Evolutionary conservation across 2,113 vertebrate species (phyloP), one percentile per base, ranked within the genome.

Genomic region (Vombatus ursinus): DNA sequence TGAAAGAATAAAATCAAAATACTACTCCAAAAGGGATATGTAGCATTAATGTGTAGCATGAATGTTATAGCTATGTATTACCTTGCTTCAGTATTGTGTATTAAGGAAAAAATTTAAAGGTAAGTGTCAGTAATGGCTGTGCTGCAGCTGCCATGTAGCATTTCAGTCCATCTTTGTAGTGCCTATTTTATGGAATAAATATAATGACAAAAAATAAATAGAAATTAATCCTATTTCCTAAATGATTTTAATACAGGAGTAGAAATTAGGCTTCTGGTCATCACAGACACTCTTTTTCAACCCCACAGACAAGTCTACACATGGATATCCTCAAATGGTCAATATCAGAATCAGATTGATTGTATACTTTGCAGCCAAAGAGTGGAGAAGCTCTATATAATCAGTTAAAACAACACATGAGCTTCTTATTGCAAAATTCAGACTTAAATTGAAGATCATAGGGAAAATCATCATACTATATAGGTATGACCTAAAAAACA

Each of bases 51-150:
- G 48, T 49, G 48, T 49, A 49, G 48, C 47, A 0, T 0, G 91
- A 52, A 31, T 52, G 11, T 37, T 0, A 0, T 6, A 2, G 31
- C 61, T 50, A 0, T 3, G 0, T 0, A 12, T 37, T 68, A 68
- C 11, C 11, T 68, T 68, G 57, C 11, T 68, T 11, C 57, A 37
- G 31, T 68, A 23, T 84, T 84, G n/a, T 84, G 2, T 7, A 84
- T 44, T 84, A 44, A 77, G 19, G 6, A 44, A 37, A 77, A 77
- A 44, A 44, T 16, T 44, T 44, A 68, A 68, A 68, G 25, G 26
- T 61, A 61, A 61, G 57, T 68, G 14, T 31, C 31, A 37, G 37
- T 44, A 61, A n/a, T 44, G 68, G 19, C 68, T 84, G n/a, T 84
- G n/a, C n/a, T 84, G 68, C n/a, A 84, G 1, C 68, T 84, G 8